Evolutionary conservation across 1,140 invertebrate species (phyloP).

Genomic region (Oryzaephilus surinamensis): DNA sequence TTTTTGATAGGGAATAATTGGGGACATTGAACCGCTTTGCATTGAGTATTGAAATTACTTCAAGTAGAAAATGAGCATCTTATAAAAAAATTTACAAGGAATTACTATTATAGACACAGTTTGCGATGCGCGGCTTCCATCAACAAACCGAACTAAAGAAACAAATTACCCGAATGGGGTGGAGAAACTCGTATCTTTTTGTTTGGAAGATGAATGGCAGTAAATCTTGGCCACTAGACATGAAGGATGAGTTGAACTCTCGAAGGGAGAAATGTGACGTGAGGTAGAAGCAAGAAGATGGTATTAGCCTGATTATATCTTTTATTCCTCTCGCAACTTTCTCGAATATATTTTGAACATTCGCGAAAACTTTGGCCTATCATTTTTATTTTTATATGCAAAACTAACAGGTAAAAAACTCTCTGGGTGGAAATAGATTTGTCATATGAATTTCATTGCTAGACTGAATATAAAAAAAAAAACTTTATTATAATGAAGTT

Average conservation of each 20-base stretch:
- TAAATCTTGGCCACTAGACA: slow-evolving; percentile 27
- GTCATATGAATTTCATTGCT: too few relatives aligned
- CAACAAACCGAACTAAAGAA: slow-evolving; percentile 7
- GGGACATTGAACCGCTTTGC: too few relatives aligned
- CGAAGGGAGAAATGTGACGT: slow-evolving; percentile 18
- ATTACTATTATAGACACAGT: too few relatives aligned
- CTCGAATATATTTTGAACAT: slow-evolving; percentile 11
- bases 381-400: slow-evolving; percentile 3
- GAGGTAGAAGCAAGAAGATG: slow-evolving; percentile 11
- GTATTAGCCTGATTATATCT: slow-evolving; percentile 20
- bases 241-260: slow-evolving; percentile 22
- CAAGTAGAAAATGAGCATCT: too few relatives aligned
- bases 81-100: too few relatives aligned
- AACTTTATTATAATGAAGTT: too few relatives aligned
- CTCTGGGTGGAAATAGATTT: too few relatives aligned
- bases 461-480: too few relatives aligned
- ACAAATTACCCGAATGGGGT: slow-evolving; percentile 13
- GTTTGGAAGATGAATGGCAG: slow-evolving; percentile 24
- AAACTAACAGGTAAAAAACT: too few relatives aligned
- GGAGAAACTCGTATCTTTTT: slow-evolving; percentile 16
- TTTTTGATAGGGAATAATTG: too few relatives aligned
- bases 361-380: slow-evolving; percentile 3
- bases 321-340: slow-evolving; percentile 19
- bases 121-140: slow-evolving; percentile 10
- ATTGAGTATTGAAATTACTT: too few relatives aligned